Evolutionary conservation across 2,888 invertebrate genomes (phyloP).

Genomic region (Malachius bipustulatus): DNA sequence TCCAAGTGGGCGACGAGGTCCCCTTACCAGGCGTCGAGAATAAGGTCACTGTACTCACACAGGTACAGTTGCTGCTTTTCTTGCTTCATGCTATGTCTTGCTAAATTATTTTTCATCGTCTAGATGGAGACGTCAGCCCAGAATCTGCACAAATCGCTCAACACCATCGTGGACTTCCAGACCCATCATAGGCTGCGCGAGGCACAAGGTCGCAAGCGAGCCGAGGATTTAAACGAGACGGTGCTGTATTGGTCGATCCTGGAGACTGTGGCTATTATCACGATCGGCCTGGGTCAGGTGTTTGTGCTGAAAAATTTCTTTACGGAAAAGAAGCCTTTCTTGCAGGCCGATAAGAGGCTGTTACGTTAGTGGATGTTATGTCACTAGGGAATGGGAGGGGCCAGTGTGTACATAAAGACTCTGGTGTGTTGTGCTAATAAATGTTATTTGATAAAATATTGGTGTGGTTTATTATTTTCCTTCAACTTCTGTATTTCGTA

Average conservation of each 20-base stretch:
- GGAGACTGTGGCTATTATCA: slow-evolving; percentile 73
- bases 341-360: no score
- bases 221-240: slow-evolving; percentile 91
- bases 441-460: no score
- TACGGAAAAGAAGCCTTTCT: slow-evolving; percentile 53
- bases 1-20: slow-evolving; percentile 87
- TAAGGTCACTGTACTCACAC: slow-evolving; percentile 86
- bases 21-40: slow-evolving; percentile 75
- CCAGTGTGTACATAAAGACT: no score
- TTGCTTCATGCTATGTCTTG: no score
- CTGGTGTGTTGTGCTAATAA: no score
- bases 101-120: no score
- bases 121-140: slow-evolving; percentile 89
- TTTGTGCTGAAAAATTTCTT: slow-evolving; percentile 87
- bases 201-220: slow-evolving; percentile 87
- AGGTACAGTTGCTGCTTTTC: slow-evolving; percentile 46
- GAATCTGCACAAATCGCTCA: slow-evolving; percentile 80
- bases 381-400: no score
- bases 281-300: slow-evolving; percentile 85
- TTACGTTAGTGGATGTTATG: no score
- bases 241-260: slow-evolving; percentile 89
- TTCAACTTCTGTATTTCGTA: no score
- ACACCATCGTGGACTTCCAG: slow-evolving; percentile 85
- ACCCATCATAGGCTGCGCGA: slow-evolving; percentile 94
- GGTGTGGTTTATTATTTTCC: no score